Evolutionary conservation across 2,888 invertebrate species (phyloP), one percentile per base, ranked within the genome.

Genomic region (Alloplasta piceator): DNA sequence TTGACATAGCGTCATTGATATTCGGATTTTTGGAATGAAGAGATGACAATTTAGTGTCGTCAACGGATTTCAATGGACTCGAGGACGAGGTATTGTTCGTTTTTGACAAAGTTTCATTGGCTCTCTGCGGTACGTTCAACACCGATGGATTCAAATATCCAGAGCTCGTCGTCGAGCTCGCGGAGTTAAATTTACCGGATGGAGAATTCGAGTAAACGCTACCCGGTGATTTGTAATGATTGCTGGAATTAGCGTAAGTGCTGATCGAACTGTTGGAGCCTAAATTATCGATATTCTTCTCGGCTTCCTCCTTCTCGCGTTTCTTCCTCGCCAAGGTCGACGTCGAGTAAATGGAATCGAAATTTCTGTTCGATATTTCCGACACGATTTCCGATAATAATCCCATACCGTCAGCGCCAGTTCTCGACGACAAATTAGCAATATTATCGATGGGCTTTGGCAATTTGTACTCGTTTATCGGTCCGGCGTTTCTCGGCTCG

Each of bases 271-370:
- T 88, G 52, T 89, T 87, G 3, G 90, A 90, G 3, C 87, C 85
- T 2, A 85, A 73, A 78, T 86, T 85, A 84, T 90, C 80, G 14
- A 85, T 82, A 43, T 86, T 86, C 50, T 90, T 90, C 12, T 86
- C 86, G 6, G 83, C 75, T 36, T 87, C 84, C 12, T 82, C 76
- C 52, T 91, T 91, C 83, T 93, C 93, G 83, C 94, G 94, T 87
- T 95, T 94, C 86, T 95, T 95, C 74, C 95, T 93, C 0, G 94
- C 94, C 1, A 96, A 91, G 0, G 96, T 96, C 0, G 96, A 95
- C 0, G 96, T 96, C 0, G 97, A 97, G 90, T 98, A 98, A 85
- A 98, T 97, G 0, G 97, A 97, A 86, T 97, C 97, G 48, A 96
- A 95, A 90, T 97, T 97, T 43, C 97, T 93, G 86, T 96, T 96